Evolutionary conservation across 2,113 vertebrate genomes (phyloP).

Genomic region (Macrotis lagotis): DNA sequence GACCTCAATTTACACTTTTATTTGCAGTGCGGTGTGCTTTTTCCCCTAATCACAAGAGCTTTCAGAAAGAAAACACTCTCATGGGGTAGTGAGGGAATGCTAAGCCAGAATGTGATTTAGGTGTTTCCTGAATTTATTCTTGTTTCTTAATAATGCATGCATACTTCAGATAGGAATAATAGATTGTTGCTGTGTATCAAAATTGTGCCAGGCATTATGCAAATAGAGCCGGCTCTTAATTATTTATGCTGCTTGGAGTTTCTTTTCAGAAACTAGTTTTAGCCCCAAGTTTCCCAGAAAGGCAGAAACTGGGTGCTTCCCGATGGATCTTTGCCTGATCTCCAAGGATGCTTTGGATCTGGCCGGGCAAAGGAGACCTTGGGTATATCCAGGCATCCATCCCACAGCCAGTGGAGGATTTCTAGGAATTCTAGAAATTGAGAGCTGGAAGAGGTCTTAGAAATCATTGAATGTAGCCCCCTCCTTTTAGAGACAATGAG

Average conservation of each 20-base stretch:
- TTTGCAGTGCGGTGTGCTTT: background rate
- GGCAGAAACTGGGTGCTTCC: background rate
- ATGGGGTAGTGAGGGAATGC: background rate
- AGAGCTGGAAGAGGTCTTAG: background rate
- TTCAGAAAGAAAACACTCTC: constrained; percentile 6
- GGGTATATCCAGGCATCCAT: background rate
- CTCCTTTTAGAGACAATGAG: background rate
- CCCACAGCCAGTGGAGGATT: background rate
- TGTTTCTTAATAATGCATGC: background rate
- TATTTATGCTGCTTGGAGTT: background rate
- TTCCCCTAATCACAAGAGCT: background rate
- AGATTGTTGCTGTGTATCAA: background rate
- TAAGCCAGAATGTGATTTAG: background rate
- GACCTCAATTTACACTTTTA: background rate
- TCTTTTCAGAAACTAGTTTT: background rate
- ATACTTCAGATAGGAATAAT: background rate
- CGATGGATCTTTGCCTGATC: background rate
- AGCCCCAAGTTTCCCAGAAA: background rate
- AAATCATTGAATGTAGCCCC: background rate
- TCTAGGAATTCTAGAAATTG: background rate
- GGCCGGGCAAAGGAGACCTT: background rate
- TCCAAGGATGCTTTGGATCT: background rate
- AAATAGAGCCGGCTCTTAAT: background rate
- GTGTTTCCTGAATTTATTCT: background rate
- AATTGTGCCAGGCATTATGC: background rate